Conservation (phyloP, 2,888 invertebrate species). For the Clostera curtula region DNA sequence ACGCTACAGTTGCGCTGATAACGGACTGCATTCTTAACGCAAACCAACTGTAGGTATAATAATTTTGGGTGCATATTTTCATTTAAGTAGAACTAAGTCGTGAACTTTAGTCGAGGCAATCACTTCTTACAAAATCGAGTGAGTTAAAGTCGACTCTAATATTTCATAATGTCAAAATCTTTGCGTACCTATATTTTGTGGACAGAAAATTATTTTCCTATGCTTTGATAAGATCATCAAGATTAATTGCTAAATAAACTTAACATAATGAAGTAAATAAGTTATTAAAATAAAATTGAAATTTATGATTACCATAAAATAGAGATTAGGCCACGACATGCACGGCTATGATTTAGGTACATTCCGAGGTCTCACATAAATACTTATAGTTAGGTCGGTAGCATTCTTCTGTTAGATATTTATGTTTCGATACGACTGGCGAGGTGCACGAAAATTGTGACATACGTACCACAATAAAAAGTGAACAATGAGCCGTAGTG, state of each 20-base stretch:
- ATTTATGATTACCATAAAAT: constrained; percentile 69
- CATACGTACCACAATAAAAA: constrained; percentile 62
- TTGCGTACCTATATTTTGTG: constrained; percentile 41
- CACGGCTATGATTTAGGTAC: constrained; percentile 54
- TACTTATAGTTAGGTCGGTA: constrained; percentile 45
- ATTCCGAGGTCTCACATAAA: constrained; percentile 48
- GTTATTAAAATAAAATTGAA: constrained; percentile 67
- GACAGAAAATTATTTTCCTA: constrained; percentile 30
- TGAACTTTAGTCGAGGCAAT: too few relatives aligned
- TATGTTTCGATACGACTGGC: constrained; percentile 44
- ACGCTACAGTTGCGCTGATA: too few relatives aligned
- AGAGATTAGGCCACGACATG: constrained; percentile 53
- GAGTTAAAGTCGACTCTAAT: too few relatives aligned
- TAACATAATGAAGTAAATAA: constrained; percentile 52
- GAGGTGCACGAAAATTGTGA: constrained; percentile 59
- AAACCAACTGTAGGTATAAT: too few relatives aligned
- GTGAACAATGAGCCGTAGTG: constrained; percentile 54
- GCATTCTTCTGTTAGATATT: constrained; percentile 54
- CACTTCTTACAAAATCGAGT: too few relatives aligned
- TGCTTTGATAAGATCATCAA: constrained; percentile 41
- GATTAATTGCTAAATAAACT: constrained; percentile 47
- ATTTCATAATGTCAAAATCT: too few relatives aligned
- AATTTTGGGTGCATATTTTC: too few relatives aligned
- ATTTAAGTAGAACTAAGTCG: too few relatives aligned
- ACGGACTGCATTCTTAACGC: too few relatives aligned